Base-by-base conservation (phyloP, 2,888 invertebrate genomes). In the Agrotis ipsilon region DNA sequence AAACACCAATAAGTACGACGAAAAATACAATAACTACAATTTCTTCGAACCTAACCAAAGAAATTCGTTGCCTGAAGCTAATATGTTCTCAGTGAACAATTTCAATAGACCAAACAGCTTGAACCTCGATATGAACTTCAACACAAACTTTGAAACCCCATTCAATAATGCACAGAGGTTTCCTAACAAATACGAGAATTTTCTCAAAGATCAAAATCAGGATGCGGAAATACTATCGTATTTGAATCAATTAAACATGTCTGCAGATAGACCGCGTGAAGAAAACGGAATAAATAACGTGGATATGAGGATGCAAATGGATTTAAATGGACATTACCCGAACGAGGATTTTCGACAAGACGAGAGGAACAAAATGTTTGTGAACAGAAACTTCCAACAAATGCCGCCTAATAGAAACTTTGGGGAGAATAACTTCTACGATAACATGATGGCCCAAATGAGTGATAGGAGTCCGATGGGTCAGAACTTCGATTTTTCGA, bases 31-130 rank as follows among this genome's bases (percentile, higher is more conserved):
- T 83, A 79, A 68, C 83, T 95, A 93, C 85, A 94, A 95, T 83
- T 96, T 93, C 90, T 96, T 93, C 85, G 96, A 96, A 85, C 92
- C 93, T 49, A 94, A 87, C 92, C 95, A 95, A 92, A 95, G 96
- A 89, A 94, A 94, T 83, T 95, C 96, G 2, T 81, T 96, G 49
- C 94, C 94, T 2, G 95, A 96, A 68, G 84, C 92, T 0, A 94
- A 91, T 59, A 91, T 94, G 90, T 96, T 93, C 81, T 72, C 89
- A 19, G 80, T 83, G 27, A 93, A 91, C 77, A 92, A 92, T 66
- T 94, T 86, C 78, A 92, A 89, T 66, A 86, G 95, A 78, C 94
- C 95, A 0, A 95, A 92, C 84, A 96, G 95, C 82, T 88, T 95
- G 2, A 95, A 95, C 72, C 82, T 96, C 68, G 95, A 95, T 64